Evolutionary conservation across 92 coral and sea anemone genomes (phyloP).

Genomic region (Porites rus): DNA sequence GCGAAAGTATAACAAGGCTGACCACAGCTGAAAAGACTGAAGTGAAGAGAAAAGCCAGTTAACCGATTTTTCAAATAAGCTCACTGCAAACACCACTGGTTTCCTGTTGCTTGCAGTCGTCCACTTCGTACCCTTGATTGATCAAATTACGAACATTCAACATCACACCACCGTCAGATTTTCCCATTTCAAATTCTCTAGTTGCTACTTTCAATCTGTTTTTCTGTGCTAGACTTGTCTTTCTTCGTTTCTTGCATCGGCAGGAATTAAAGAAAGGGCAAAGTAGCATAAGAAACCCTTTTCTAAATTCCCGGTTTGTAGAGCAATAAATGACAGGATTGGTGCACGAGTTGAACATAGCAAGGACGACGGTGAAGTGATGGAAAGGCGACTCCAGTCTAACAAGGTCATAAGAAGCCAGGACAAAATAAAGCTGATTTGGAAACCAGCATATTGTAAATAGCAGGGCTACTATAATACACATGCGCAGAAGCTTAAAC

Average conservation of each 20-base stretch:
- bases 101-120: too few relatives aligned
- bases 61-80: too few relatives aligned
- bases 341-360: constrained; percentile 75
- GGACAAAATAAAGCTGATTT: constrained; percentile 64
- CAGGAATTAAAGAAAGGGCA: too few relatives aligned
- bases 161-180: too few relatives aligned
- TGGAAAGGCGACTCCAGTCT: constrained; percentile 67
- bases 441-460: constrained; percentile 88
- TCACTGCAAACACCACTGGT: too few relatives aligned
- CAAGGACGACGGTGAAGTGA: constrained; percentile 53
- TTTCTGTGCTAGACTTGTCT: too few relatives aligned
- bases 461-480: constrained; percentile 61
- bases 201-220: too few relatives aligned
- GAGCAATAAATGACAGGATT: constrained; percentile 81
- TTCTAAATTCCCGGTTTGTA: constrained; percentile 71
- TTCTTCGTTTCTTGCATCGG: too few relatives aligned
- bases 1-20: constrained; percentile 72
- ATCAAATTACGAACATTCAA: too few relatives aligned
- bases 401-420: constrained; percentile 62
- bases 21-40: constrained; percentile 62
- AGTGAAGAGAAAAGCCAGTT: constrained; percentile 49
- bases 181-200: too few relatives aligned
- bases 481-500: constrained; percentile 65
- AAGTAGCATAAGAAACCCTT: constrained; percentile 37
- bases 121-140: too few relatives aligned